Evolutionary conservation across 2,113 vertebrate genomes (phyloP).

Genomic region (Aegotheles bennettii): DNA sequence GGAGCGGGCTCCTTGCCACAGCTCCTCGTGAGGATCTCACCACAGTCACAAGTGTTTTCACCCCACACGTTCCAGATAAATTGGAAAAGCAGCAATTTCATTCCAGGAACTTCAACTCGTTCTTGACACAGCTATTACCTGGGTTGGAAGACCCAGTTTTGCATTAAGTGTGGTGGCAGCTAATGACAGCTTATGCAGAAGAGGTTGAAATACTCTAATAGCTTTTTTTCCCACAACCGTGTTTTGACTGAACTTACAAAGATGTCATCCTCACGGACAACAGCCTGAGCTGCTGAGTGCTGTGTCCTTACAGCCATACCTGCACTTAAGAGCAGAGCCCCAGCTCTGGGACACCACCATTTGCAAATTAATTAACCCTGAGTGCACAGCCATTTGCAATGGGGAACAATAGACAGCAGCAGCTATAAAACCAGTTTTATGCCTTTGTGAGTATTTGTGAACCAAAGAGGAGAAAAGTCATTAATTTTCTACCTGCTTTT

Average conservation of each 20-base stretch:
- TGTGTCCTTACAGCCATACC: neutral
- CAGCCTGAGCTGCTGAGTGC: neutral
- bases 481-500: neutral
- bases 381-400: neutral
- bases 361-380: neutral
- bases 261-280: neutral
- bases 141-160: neutral
- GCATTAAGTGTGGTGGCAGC: neutral
- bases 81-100: neutral
- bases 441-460: neutral
- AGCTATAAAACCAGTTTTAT: neutral
- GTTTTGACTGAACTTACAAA: neutral
- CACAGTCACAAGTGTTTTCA: neutral
- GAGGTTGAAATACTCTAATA: neutral
- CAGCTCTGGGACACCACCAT: neutral
- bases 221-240: neutral
- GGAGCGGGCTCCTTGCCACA: neutral
- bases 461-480: neutral
- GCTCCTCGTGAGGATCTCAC: neutral
- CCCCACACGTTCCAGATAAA: neutral
- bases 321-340: neutral
- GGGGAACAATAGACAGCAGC: neutral
- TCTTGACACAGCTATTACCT: neutral
- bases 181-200: neutral
- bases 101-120: neutral